phyloP scores from a whole-genome alignment of 2,888 invertebrate genomes.

The Hyposoter dolosus region DNA sequence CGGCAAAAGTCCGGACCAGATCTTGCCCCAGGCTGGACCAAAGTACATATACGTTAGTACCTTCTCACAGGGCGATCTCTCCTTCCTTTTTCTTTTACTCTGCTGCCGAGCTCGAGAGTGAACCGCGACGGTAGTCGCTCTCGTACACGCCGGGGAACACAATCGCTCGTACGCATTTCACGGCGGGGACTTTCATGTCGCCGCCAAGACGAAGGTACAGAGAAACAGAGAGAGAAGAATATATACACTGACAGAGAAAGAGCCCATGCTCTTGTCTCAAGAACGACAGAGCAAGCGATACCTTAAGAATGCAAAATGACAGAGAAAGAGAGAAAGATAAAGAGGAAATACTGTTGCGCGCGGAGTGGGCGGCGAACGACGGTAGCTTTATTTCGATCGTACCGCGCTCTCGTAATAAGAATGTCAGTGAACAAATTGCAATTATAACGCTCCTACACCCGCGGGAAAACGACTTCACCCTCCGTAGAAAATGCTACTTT shows the following conservation, averaged over 20 bases:
- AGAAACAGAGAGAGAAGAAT: conserved; percentile 38
- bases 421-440: conserved; percentile 74
- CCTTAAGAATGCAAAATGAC: conserved; percentile 52
- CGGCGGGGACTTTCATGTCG: conserved; percentile 78
- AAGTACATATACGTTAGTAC: conserved; percentile 21
- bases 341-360: conserved; percentile 20
- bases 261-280: conserved; percentile 13
- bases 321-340: conserved; percentile 61
- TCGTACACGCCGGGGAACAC: conserved; percentile 72
- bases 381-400: conserved; percentile 72
- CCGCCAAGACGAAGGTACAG: conserved; percentile 74
- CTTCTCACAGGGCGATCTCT: conserved; percentile 44
- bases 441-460: conserved; percentile 70
- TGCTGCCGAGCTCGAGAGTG: conserved; percentile 45
- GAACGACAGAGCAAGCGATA: conserved; percentile 32
- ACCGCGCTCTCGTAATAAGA: conserved; percentile 72
- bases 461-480: conserved; percentile 35
- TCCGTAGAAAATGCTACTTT: conserved; percentile 54
- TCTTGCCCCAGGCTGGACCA: conserved; percentile 30
- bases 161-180: conserved; percentile 80
- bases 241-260: conserved; percentile 37
- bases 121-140: conserved; percentile 56
- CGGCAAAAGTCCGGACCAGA: conserved; percentile 44
- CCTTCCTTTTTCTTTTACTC: conserved; percentile 53
- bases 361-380: conserved; percentile 67